Conservation (phyloP, 2,113 vertebrate species). For the Amazona guildingii region DNA sequence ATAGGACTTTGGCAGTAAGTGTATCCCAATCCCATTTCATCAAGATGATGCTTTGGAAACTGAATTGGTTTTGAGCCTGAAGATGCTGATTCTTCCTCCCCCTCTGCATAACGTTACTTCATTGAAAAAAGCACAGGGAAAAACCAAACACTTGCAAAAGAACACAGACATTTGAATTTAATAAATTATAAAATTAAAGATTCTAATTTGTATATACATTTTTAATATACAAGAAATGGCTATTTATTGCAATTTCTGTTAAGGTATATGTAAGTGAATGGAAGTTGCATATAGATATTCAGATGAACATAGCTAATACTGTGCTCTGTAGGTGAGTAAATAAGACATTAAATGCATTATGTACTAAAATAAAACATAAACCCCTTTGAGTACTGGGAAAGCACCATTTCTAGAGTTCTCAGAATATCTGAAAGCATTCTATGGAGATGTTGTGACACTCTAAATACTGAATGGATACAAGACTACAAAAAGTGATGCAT, state of each 20-base stretch:
- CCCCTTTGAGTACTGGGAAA: constrained; percentile 62
- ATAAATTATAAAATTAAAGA: constrained; percentile 92
- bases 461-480: constrained; percentile 48
- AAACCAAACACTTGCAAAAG: constrained; percentile 81
- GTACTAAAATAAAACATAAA: constrained; percentile 67
- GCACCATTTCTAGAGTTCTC: constrained; percentile 56
- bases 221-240: constrained; percentile 82
- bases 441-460: constrained; percentile 40
- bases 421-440: constrained; percentile 50
- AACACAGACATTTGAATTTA: constrained; percentile 86
- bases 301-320: constrained; percentile 70
- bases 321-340: constrained; percentile 73
- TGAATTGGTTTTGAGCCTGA: background rate
- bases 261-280: constrained; percentile 69
- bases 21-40: background rate
- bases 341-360: constrained; percentile 62
- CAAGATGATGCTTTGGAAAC: background rate
- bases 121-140: constrained; percentile 42
- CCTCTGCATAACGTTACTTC: background rate
- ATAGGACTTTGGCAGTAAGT: background rate
- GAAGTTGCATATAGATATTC: constrained; percentile 65
- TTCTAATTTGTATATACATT: constrained; percentile 88
- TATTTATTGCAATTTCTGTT: constrained; percentile 72
- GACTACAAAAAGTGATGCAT: constrained; percentile 11
- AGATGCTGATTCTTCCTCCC: background rate